Evolutionary conservation across 2,797 vertebrate species (phyloP), one percentile per base, ranked within the genome.

Genomic region (Myotis daubentonii): DNA sequence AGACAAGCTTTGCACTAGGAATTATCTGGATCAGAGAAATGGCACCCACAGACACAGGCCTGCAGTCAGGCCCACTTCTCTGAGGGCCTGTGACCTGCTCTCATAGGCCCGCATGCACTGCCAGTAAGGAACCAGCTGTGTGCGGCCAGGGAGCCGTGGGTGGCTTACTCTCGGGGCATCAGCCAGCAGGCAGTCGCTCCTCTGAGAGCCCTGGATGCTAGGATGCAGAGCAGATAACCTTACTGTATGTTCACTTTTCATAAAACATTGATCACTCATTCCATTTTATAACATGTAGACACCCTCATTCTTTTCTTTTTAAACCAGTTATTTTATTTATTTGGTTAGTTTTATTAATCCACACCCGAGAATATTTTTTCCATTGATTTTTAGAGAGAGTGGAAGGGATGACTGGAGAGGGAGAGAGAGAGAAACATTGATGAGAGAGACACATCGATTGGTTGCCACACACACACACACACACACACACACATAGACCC

Each of bases 221-320:
- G 71, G 38, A n/a, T 1, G 23, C 36, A 15, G 41, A 22, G 44
- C 60, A 72, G 38, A n/a, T 4, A 33, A 41, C 62, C 20, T 16
- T 3, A 16, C 30, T 28, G 20, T 22, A 4, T 0, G 22, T 1
- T 15, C 28, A 1, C 38, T 20, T 55, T n/a, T 10, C 7, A 9
- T 3, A 1, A 10, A 30, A 62, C 36, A 44, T 41, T 47, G 12
- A 53, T 22, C 16, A 4, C 25, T 7, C 28, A n/a, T 16, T 80
- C 38, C 55, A 9, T 28, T 68, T 49, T 1, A 44, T 3, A 8
- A 6, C 65, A 23, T 5, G 25, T 1, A 13, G 8, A 12, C 33
- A 33, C 7, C 17, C 4, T 30, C 20, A 1, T 47, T 13, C 38
- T 78, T 41, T 28, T 60, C 57, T 60, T 60, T 60, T 60, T 60